Evolutionary conservation across 2,113 vertebrate species (phyloP).

Genomic region (Pelobates fuscus): DNA sequence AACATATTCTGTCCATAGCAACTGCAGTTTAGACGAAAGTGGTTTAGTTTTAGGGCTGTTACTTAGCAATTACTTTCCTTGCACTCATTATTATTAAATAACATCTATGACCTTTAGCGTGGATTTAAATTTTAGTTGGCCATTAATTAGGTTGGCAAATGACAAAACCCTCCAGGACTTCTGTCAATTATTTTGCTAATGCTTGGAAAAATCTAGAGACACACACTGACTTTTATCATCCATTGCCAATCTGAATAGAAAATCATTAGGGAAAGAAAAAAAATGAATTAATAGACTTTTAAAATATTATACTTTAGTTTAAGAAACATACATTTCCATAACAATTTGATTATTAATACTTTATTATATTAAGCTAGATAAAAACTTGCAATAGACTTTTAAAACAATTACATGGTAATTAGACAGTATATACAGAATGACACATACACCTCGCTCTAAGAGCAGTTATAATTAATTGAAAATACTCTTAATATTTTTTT

Average conservation of each 20-base stretch:
- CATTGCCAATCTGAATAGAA: conserved; percentile 28
- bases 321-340: background rate
- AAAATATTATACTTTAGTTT: background rate
- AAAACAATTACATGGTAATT: background rate
- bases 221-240: conserved; percentile 31
- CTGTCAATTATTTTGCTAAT: conserved; percentile 48
- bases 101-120: conserved; percentile 47
- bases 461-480: no score
- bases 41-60: conserved; percentile 38
- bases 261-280: conserved; percentile 18
- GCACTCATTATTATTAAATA: conserved; percentile 49
- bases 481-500: no score
- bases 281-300: background rate
- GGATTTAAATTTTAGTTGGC: conserved; percentile 47
- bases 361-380: background rate
- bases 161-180: conserved; percentile 50
- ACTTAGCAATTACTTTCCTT: conserved; percentile 40
- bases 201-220: conserved; percentile 34
- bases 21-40: conserved; percentile 16
- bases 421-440: no score
- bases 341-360: background rate
- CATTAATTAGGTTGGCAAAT: conserved; percentile 51
- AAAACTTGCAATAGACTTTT: background rate
- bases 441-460: no score
- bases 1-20: conserved; percentile 26